These are phyloP conservation scores for Botia almorhae DNA, from an alignment of 2,797 vertebrate species.

Conservation along the genomic window DNA sequence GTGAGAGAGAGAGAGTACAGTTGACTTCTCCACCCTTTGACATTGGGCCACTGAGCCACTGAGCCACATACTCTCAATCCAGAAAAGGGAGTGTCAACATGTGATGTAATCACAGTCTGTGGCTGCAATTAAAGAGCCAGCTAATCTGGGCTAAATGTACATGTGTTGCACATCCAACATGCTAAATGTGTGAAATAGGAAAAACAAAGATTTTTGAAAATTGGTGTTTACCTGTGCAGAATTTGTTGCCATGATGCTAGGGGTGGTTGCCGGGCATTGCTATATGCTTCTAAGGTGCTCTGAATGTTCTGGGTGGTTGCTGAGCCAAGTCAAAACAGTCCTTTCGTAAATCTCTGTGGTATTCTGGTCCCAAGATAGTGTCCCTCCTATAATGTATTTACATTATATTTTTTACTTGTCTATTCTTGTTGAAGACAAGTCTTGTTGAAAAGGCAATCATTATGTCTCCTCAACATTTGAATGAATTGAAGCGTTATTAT, in stretches of 20 bases:
- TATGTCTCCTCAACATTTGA: no score
- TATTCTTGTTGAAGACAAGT: no score
- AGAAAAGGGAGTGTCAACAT: conserved; percentile 37
- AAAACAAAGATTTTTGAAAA: background rate
- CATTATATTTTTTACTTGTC: no score
- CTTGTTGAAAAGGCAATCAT: no score
- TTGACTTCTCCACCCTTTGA: conserved; percentile 46
- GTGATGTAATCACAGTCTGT: conserved; percentile 41
- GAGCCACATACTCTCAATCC: conserved; percentile 25
- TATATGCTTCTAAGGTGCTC: background rate
- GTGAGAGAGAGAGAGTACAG: conserved; percentile 65
- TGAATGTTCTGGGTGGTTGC: no score
- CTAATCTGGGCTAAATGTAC: background rate
- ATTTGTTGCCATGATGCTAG: background rate
- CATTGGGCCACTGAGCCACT: conserved; percentile 42
- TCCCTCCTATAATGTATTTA: no score
- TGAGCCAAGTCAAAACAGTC: no score
- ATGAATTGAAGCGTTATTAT: no score
- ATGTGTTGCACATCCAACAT: background rate
- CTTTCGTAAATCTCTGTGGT: no score
- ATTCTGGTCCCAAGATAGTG: no score
- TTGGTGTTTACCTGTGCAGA: no score
- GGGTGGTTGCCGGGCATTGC: background rate
- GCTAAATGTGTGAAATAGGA: background rate
- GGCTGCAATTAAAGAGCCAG: conserved; percentile 15